These are phyloP conservation scores for Crotalus viridis DNA, from an alignment of 2,113 vertebrate species.

Conservation along the genomic window DNA sequence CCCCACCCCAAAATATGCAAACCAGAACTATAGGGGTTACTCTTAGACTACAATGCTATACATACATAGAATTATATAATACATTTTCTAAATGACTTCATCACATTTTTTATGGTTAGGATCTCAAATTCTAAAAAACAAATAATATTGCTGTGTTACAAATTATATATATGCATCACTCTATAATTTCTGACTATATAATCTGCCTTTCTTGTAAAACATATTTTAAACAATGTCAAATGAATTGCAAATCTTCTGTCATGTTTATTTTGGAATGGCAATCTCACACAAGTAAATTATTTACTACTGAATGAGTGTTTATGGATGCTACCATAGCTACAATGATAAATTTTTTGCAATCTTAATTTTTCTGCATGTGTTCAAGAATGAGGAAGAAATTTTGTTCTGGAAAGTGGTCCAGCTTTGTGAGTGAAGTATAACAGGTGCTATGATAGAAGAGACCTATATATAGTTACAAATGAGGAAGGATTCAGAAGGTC, in stretches of 20 bases:
- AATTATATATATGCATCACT: background rate
- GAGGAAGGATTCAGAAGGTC: background rate
- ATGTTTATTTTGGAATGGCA: background rate
- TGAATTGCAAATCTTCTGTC: background rate
- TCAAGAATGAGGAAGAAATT: background rate
- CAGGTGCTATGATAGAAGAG: slow-evolving; percentile 11
- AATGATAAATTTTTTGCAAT: background rate
- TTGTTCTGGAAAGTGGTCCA: background rate
- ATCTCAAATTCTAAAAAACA: background rate
- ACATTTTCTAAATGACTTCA: background rate
- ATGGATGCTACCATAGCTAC: background rate
- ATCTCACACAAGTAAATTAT: background rate
- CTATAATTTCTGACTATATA: background rate
- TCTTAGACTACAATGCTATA: background rate
- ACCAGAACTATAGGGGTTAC: background rate
- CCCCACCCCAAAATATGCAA: background rate
- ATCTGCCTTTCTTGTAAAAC: background rate
- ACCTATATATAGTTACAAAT: slow-evolving; percentile 25
- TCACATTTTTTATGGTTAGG: background rate
- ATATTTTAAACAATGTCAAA: background rate
- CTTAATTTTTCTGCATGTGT: background rate
- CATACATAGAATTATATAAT: background rate
- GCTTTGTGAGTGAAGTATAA: slow-evolving; percentile 15
- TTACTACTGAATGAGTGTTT: background rate
- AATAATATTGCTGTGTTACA: background rate